Conservation (phyloP, 2,888 invertebrate genomes). For the Morpho deidamia region DNA sequence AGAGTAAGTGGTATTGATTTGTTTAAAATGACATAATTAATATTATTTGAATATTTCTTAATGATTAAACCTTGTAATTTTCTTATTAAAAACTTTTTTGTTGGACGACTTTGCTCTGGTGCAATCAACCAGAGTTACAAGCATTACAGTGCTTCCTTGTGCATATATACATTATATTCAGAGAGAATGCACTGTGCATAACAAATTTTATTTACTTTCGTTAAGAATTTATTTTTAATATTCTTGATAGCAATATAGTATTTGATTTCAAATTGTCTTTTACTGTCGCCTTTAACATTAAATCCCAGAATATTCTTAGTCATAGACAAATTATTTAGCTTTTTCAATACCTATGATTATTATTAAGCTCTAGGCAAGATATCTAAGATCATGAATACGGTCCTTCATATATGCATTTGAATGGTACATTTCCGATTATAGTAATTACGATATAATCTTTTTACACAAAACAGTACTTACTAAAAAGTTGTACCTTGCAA, state of each 20-base stretch:
- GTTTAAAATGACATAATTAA: too few species aligned
- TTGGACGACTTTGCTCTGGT: conserved; percentile 13
- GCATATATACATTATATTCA: conserved; percentile 66
- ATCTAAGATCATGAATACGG: too few species aligned
- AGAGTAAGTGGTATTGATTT: too few species aligned
- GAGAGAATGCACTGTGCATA: conserved; percentile 52
- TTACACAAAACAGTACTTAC: too few species aligned
- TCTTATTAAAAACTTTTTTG: not conserved
- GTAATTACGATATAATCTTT: too few species aligned
- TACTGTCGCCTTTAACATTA: not conserved
- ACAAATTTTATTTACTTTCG: conserved; percentile 2
- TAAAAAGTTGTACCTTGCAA: too few species aligned
- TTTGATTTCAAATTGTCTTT: not conserved
- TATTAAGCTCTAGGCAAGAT: too few species aligned
- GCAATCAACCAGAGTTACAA: conserved; percentile 42
- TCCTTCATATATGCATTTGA: too few species aligned
- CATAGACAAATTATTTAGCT: too few species aligned
- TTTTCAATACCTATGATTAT: too few species aligned
- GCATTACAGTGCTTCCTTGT: conserved; percentile 61
- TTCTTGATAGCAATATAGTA: not conserved
- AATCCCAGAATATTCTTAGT: not conserved
- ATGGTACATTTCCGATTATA: too few species aligned
- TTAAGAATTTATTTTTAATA: not conserved
- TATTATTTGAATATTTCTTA: too few species aligned
- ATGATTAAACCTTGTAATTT: conserved; percentile 11